Evolutionary conservation across 2,797 vertebrate genomes (phyloP), one percentile per base, ranked within the genome.

Genomic region (Hemitrygon akajei): DNA sequence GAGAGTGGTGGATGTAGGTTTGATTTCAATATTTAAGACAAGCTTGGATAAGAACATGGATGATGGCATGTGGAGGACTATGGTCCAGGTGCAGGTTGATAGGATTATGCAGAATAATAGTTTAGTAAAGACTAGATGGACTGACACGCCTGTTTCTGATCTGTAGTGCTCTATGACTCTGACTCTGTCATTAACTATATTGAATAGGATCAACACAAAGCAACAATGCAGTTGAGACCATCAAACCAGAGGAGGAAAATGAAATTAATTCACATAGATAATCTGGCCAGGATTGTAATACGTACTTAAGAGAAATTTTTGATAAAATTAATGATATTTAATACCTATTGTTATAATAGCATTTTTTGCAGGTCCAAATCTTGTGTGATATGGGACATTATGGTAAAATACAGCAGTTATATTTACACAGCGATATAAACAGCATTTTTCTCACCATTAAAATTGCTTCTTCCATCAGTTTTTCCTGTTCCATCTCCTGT

Each of bases 401-500:
- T 2, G 1, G 3, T 79, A 11, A 34, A 79, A 79, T n/a, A n/a
- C 10, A n/a, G 27, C 77, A 37, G 34, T 37, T n/a, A 79, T 79
- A 79, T 16, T 34, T 34, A 79, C 12, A 37, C 3, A 79, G 27
- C 11, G 37, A 18, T 37, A 37, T n/a, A 69, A 34, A 89, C 37
- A 89, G n/a, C 3, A 93, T 75, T 76, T 58, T 56, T 25, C 37
- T 95, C 95, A 97, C 98, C 96, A 96, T 96, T 2, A 96, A 82
- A 93, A 97, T 94, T 5, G 97, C 95, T 93, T 97, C 97, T 94
- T 99, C 97, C 77, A 96, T 95, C 37, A 95, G 95, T 94, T 95
- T 96, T 94, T 98, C 98, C 22, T 94, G 95, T n/a, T 97, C 95
- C 94, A 98, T 96, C 37, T 97, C 95, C n/a, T 97, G 96, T 94